Conservation (phyloP, 2,113 vertebrate genomes). For the Nibea albiflora region DNA sequence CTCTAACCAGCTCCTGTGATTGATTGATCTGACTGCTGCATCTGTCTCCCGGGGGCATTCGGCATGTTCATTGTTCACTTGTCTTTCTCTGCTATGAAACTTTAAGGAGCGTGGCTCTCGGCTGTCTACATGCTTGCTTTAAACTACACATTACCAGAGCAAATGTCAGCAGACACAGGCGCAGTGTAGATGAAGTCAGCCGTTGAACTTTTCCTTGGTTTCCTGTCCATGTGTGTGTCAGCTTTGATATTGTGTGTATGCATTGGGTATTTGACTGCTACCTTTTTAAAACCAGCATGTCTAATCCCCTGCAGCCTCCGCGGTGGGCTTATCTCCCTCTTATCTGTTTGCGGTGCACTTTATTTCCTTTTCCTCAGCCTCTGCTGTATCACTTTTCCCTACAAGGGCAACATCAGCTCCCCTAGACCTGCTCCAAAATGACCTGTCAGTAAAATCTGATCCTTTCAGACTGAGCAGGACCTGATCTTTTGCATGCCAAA, state of each 20-base stretch:
- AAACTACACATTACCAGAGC: neutral
- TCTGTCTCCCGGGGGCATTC: slow-evolving; percentile 20
- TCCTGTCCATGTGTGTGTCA: neutral
- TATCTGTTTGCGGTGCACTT: slow-evolving; percentile 78
- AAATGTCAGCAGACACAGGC: slow-evolving; percentile 21
- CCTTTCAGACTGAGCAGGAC: slow-evolving; percentile 71
- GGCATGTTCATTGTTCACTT: slow-evolving; percentile 30
- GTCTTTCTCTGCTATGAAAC: slow-evolving; percentile 30
- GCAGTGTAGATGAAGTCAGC: slow-evolving; percentile 8
- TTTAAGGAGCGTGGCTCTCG: slow-evolving; percentile 1
- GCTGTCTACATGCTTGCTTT: slow-evolving; percentile 1
- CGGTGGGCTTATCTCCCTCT: slow-evolving; percentile 63
- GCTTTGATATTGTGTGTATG: neutral
- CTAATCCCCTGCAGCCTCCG: slow-evolving; percentile 45
- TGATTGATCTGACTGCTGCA: slow-evolving; percentile 42
- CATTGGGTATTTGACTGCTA: slow-evolving; percentile 45
- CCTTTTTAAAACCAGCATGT: slow-evolving; percentile 37
- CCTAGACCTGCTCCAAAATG: slow-evolving; percentile 71
- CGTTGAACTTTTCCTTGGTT: slow-evolving; percentile 13
- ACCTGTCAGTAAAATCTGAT: slow-evolving; percentile 85
- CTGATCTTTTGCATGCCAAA: slow-evolving; percentile 75
- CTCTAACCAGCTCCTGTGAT: slow-evolving; percentile 44
- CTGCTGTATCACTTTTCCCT: slow-evolving; percentile 81
- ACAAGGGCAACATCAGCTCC: slow-evolving; percentile 72
- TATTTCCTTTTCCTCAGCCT: slow-evolving; percentile 67